Base-by-base conservation (phyloP, 2,888 invertebrate species). In the Argynnis bischoffii region DNA sequence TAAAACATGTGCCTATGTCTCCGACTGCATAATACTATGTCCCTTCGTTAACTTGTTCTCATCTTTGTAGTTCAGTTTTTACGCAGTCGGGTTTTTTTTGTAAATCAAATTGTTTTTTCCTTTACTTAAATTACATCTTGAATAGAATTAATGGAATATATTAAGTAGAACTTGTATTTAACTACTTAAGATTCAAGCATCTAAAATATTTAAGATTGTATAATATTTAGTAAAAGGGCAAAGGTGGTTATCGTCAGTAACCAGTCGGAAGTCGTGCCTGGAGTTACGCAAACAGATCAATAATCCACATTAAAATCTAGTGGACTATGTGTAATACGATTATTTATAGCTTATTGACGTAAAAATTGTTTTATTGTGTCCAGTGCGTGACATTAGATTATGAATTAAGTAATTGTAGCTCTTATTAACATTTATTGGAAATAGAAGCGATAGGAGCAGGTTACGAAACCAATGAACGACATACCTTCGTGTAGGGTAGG, bases 271-370 rank as follows among this genome's bases (percentile, higher is more conserved):
- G 50, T n/a, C n/a, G 50, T 31, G 8, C 26, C 50, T 1, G 31
- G n/a, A n/a, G 60, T 60, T 60, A 60, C 50, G 60, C 60, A 50
- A 60, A n/a, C 60, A 35, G n/a, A 60, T 60, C 26, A 50, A 57
- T 57, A 60, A 50, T 50, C 31, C 50, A 60, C 50, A 41, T 61
- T 31, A 41, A 61, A 18, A 14, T 35, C 6, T 35, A 50, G n/a
- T 21, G 1, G 14, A n/a, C 11, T 15, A 26, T 15, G 26, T 11
- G 26, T 59, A 59, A 59, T 59, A 26, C 47, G 6, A 59, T 59
- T 48, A 57, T 57, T 57, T 48, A 59, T 48, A 26, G 26, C 46
- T 57, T 41, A 47, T n/a, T 57, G 21, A 47, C 57, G 47, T 57
- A 18, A 2, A 21, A 57, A 57, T 57, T 47, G 3, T 57, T 26